Percentiles rank a stretch among this genome's conserved stretches.
Evolutionary conservation across 2,113 vertebrate genomes (phyloP).

Genomic region (Budorcas taxicolor): DNA sequence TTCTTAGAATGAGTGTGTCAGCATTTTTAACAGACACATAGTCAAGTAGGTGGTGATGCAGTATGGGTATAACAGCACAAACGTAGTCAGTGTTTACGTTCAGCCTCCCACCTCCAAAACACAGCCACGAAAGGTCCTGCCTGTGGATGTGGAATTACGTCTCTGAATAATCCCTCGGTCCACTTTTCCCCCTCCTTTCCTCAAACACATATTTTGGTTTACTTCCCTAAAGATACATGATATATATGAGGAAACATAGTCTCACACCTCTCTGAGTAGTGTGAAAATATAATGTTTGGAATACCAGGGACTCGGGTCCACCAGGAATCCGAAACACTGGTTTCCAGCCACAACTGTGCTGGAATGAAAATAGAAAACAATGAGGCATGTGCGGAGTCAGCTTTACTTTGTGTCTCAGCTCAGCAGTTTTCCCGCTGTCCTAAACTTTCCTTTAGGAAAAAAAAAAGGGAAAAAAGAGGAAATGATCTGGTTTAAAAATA

Average conservation of each 20-base stretch:
- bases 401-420: constrained; percentile 43
- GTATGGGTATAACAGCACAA: not conserved
- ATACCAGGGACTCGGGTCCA: not conserved
- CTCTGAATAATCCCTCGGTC: constrained; percentile 35
- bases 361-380: constrained; percentile 58
- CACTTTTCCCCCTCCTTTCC: not conserved
- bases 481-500: constrained; percentile 12
- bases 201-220: not conserved
- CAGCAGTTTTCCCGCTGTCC: constrained; percentile 45
- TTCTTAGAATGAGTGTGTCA: not conserved
- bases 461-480: not conserved
- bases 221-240: constrained; percentile 31
- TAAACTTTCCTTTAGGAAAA: not conserved
- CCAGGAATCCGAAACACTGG: constrained; percentile 15
- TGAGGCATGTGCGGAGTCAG: constrained; percentile 58
- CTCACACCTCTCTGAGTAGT: constrained; percentile 14
- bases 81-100: constrained; percentile 7
- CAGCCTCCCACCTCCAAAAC: constrained; percentile 5
- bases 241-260: not conserved
- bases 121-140: not conserved
- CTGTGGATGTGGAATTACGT: constrained; percentile 42
- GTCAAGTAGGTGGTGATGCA: not conserved
- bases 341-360: constrained; percentile 55
- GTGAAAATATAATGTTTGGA: not conserved
- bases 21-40: not conserved